Evolutionary conservation across 2,113 vertebrate species (phyloP).

Genomic region (Mobula hypostoma): DNA sequence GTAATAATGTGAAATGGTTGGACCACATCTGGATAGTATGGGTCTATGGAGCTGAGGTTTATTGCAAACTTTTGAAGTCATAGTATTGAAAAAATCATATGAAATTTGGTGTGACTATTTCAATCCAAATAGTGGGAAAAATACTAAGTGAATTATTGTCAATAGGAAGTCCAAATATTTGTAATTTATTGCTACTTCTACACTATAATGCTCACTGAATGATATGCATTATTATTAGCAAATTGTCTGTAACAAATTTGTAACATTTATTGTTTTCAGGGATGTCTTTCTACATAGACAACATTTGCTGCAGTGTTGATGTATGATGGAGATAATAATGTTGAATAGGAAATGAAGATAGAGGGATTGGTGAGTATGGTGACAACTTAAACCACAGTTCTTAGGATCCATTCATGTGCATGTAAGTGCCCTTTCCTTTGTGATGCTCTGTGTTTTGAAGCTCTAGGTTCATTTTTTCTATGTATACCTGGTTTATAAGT

Average conservation of each 20-base stretch:
- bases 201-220: neutral
- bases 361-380: slow-evolving; percentile 16
- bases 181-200: neutral
- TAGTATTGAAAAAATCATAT: neutral
- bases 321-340: slow-evolving; percentile 2
- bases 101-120: neutral
- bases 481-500: neutral
- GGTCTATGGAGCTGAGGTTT: neutral
- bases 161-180: neutral
- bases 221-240: too few relatives aligned
- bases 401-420: too few relatives aligned
- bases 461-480: too few relatives aligned
- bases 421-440: too few relatives aligned
- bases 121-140: too few relatives aligned
- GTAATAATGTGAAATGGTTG: neutral
- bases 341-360: slow-evolving; percentile 20
- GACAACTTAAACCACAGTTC: neutral
- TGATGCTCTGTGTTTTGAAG: too few relatives aligned
- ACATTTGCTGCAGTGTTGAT: neutral
- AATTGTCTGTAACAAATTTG: neutral
- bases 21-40: neutral
- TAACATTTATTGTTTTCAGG: neutral
- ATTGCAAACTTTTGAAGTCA: neutral
- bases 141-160: neutral
- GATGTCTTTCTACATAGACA: slow-evolving; percentile 13